These are phyloP conservation scores for Amphimedon queenslandica DNA, from an alignment of 37 sponge, comb jelly and placozoan genomes.

Conservation along the genomic window DNA sequence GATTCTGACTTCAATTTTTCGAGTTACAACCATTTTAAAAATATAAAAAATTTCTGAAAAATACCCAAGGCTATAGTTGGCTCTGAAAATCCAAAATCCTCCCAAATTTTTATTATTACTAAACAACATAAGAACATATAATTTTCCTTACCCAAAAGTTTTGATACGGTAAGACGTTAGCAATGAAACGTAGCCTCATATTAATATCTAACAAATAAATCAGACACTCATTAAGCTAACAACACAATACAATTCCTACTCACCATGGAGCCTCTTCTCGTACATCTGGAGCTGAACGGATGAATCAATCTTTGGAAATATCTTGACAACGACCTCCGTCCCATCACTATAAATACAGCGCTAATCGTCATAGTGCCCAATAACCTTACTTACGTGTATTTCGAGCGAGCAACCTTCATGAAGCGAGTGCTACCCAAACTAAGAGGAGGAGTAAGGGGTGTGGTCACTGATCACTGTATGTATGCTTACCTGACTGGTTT, in stretches of 20 bases:
- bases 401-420: slow-evolving; percentile 89
- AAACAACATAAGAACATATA: no score
- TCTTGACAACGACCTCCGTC: slow-evolving; percentile 86
- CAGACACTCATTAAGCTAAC: neutral
- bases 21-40: no score
- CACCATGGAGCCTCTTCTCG: slow-evolving; percentile 65
- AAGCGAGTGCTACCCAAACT: slow-evolving; percentile 95
- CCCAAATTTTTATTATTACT: no score
- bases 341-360: slow-evolving; percentile 25
- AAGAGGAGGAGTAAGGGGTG: slow-evolving; percentile 8
- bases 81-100: no score
- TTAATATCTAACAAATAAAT: slow-evolving; percentile 14
- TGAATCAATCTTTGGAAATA: slow-evolving; percentile 83
- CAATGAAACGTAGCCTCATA: slow-evolving; percentile 30
- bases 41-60: no score
- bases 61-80: no score
- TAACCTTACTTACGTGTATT: slow-evolving; percentile 56
- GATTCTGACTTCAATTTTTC: no score
- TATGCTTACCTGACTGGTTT: slow-evolving; percentile 30
- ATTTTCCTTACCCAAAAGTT: slow-evolving; percentile 68
- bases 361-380: neutral
- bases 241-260: neutral
- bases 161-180: slow-evolving; percentile 56
- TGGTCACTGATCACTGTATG: slow-evolving; percentile 1
- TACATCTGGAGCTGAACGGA: slow-evolving; percentile 49